phyloP scores from a whole-genome alignment of 2,888 invertebrate genomes.

The Priocnemis perturbator region DNA sequence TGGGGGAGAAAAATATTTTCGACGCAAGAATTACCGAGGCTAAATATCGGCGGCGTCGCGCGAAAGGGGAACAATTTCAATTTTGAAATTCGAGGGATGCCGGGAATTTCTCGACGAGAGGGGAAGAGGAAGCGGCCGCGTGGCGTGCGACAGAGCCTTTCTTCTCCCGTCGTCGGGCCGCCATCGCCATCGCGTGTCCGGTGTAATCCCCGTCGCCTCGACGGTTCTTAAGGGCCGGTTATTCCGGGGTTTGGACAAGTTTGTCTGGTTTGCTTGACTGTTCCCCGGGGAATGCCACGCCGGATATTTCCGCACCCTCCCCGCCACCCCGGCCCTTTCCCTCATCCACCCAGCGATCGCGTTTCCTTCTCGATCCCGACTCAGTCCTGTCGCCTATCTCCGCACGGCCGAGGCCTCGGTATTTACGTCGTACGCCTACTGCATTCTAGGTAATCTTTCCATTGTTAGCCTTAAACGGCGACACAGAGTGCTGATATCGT shows the following conservation, averaged over 20 bases:
- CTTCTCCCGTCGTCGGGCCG: background rate
- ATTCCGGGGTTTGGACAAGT: slow-evolving; percentile 48
- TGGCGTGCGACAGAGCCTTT: background rate
- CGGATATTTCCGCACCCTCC: slow-evolving; percentile 24
- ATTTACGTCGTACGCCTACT: too few species aligned
- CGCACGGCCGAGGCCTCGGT: slow-evolving; percentile 21
- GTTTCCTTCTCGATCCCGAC: background rate
- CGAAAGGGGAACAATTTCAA: too few species aligned
- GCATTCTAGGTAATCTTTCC: too few species aligned
- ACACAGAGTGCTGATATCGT: too few species aligned
- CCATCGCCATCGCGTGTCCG: slow-evolving; percentile 2
- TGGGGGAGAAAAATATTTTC: too few species aligned
- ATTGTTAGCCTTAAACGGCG: too few species aligned
- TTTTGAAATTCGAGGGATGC: too few species aligned
- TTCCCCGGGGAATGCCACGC: slow-evolving; percentile 32
- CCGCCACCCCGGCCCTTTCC: background rate
- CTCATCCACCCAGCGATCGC: background rate
- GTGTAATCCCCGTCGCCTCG: slow-evolving; percentile 41
- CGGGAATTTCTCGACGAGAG: too few species aligned
- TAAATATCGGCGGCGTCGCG: too few species aligned
- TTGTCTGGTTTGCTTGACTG: slow-evolving; percentile 42
- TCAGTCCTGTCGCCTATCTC: background rate
- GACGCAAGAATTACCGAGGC: too few species aligned
- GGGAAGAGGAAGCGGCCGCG: background rate
- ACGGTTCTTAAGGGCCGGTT: slow-evolving; percentile 50